Evolutionary conservation across 2,888 invertebrate species (phyloP).

Genomic region (Andrena fulva): DNA sequence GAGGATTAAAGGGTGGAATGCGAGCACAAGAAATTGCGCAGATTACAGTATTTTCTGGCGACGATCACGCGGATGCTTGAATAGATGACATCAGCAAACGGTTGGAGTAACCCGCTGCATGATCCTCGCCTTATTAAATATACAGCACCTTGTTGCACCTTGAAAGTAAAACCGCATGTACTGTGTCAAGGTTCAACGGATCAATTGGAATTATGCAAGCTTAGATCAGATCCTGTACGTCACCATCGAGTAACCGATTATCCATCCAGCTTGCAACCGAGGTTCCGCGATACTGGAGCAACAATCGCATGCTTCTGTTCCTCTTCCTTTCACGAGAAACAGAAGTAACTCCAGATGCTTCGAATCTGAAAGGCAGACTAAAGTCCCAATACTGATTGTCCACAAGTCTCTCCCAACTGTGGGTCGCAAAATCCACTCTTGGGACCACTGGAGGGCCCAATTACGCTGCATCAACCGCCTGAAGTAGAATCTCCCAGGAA

Average conservation of each 20-base stretch:
- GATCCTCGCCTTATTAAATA: slow-evolving; percentile 42
- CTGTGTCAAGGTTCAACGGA: slow-evolving; percentile 56
- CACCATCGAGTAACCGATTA: slow-evolving; percentile 17
- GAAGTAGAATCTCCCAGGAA: not conserved
- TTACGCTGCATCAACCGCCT: not conserved
- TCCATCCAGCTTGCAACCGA: not conserved
- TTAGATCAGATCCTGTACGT: slow-evolving; percentile 31
- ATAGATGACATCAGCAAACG: slow-evolving; percentile 49
- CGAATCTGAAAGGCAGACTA: not conserved
- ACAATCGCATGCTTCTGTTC: not conserved
- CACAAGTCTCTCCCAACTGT: too few relatives aligned
- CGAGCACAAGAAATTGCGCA: not conserved
- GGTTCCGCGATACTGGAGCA: not conserved
- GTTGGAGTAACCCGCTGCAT: slow-evolving; percentile 1
- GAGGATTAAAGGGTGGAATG: not conserved
- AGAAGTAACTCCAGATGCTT: too few relatives aligned
- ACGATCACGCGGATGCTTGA: slow-evolving; percentile 29
- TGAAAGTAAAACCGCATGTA: slow-evolving; percentile 47
- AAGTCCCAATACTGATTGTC: not conserved
- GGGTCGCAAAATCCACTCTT: too few relatives aligned
- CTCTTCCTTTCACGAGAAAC: not conserved
- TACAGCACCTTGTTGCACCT: slow-evolving; percentile 32
- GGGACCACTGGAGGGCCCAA: too few relatives aligned
- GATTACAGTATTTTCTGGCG: not conserved
- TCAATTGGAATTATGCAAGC: slow-evolving; percentile 46